A percentile compares a stretch with the other conserved stretches of the same genome.
Conservation (phyloP, 2,888 invertebrate genomes). For the Apodemia duryi region DNA sequence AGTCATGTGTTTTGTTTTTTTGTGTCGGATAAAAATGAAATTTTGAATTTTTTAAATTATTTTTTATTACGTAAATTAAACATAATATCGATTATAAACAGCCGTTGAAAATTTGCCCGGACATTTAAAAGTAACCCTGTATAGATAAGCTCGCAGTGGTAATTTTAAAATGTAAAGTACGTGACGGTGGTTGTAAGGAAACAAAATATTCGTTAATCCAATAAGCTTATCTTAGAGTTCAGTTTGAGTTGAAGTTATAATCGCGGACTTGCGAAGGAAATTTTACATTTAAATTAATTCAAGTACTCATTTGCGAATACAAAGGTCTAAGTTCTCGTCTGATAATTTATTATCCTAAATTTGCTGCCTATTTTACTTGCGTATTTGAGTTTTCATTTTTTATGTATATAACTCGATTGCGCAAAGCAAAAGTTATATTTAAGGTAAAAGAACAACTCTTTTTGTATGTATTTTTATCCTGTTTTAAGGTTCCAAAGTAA, state of each 20-base stretch:
- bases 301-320: slow-evolving; percentile 7
- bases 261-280: slow-evolving; percentile 35
- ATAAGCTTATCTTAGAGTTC: slow-evolving; percentile 35
- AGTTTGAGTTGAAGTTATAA: slow-evolving; percentile 36
- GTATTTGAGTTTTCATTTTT: not conserved
- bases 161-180: slow-evolving; percentile 27
- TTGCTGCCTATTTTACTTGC: not conserved
- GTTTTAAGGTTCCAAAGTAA: too few species aligned
- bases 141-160: not conserved
- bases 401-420: not conserved
- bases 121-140: too few species aligned
- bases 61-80: too few species aligned
- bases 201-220: slow-evolving; percentile 42
- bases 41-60: too few species aligned
- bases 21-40: too few species aligned
- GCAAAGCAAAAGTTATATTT: too few species aligned
- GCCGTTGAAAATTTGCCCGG: too few species aligned
- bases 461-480: too few species aligned
- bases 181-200: slow-evolving; percentile 20
- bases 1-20: too few species aligned
- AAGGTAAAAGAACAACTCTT: too few species aligned
- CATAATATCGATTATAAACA: too few species aligned
- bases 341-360: not conserved
- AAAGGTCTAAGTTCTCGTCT: not conserved
- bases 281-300: slow-evolving; percentile 8